Evolutionary conservation across 2,797 vertebrate genomes (phyloP).

Genomic region (Sylvilagus floridanus): DNA sequence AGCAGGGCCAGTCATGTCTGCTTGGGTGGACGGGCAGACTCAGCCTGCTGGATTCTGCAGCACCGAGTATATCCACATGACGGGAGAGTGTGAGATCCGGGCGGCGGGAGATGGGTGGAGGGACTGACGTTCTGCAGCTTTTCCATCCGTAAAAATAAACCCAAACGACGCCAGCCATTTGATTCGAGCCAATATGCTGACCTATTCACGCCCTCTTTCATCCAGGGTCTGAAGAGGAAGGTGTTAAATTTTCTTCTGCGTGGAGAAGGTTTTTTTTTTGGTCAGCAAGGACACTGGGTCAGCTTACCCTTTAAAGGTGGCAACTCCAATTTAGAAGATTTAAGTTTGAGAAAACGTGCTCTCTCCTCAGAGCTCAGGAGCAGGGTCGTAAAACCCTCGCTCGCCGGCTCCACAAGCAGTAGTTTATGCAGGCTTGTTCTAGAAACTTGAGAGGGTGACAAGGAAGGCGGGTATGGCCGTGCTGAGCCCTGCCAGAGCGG

Average conservation of each 20-base stretch:
- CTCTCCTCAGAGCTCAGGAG: conserved; percentile 22
- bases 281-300: conserved; percentile 74
- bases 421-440: conserved; percentile 52
- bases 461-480: neutral
- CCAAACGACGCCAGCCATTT: neutral
- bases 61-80: neutral
- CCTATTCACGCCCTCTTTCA: neutral
- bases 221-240: conserved; percentile 38
- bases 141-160: conserved; percentile 47
- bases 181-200: conserved; percentile 4
- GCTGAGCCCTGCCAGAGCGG: rapidly evolving
- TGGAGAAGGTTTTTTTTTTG: conserved; percentile 33
- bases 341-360: conserved; percentile 68
- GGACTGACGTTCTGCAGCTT: neutral
- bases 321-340: conserved; percentile 78
- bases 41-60: neutral
- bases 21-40: neutral
- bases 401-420: neutral
- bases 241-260: conserved; percentile 55
- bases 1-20: neutral
- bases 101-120: neutral
- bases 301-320: conserved; percentile 75
- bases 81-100: neutral
- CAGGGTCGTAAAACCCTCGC: conserved; percentile 37
- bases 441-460: neutral